These are phyloP conservation scores for Corydoras maculifer DNA, from an alignment of 2,113 vertebrate genomes.

Conservation along the genomic window DNA sequence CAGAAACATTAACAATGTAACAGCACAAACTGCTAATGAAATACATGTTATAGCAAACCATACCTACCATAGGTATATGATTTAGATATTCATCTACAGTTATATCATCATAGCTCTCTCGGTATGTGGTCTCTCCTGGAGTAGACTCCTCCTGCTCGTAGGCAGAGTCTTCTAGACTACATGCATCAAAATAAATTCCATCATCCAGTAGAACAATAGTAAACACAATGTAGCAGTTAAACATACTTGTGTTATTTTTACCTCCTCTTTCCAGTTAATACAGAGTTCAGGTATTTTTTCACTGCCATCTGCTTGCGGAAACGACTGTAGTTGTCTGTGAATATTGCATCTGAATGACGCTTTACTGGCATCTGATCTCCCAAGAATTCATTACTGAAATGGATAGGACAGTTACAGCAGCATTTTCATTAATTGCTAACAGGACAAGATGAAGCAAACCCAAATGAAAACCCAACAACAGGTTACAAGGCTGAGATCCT, in stretches of 20 bases:
- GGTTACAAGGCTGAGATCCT: no score
- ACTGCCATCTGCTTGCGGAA: constrained; percentile 94
- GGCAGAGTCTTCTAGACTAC: constrained; percentile 74
- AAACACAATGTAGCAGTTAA: background rate
- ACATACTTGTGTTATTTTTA: constrained; percentile 40
- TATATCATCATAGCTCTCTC: constrained; percentile 75
- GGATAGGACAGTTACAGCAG: background rate
- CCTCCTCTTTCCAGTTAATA: constrained; percentile 90
- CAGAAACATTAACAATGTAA: background rate
- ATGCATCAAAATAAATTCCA: background rate
- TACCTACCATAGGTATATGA: constrained; percentile 74
- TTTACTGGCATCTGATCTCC: constrained; percentile 76
- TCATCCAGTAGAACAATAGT: background rate
- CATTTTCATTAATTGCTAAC: no score
- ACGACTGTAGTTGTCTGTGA: constrained; percentile 95
- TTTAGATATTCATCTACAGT: constrained; percentile 74
- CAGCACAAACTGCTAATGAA: background rate
- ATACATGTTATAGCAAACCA: background rate
- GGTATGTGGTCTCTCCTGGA: constrained; percentile 70
- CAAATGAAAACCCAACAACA: no score
- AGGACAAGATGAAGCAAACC: no score
- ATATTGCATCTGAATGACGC: constrained; percentile 91
- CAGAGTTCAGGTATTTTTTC: constrained; percentile 91
- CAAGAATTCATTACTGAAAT: constrained; percentile 66
- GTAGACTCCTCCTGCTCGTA: constrained; percentile 72